Evolutionary conservation across 2,113 vertebrate species (phyloP).

Genomic region (Anas platyrhynchos): DNA sequence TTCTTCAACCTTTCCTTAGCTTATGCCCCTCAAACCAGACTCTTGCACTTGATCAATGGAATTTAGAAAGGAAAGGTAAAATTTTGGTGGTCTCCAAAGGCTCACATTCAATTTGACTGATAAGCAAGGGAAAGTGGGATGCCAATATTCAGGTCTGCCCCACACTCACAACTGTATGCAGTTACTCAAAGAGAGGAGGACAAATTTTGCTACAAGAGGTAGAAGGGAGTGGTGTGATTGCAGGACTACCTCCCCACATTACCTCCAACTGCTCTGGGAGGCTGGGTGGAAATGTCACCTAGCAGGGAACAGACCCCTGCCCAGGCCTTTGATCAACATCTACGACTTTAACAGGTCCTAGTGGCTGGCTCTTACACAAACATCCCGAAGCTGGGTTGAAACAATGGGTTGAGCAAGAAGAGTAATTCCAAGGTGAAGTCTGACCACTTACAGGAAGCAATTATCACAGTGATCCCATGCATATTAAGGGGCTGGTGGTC

Average conservation of each 20-base stretch:
- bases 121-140: neutral
- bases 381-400: neutral
- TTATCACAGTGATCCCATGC: neutral
- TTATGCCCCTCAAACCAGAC: neutral
- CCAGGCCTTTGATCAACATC: neutral
- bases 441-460: neutral
- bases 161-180: neutral
- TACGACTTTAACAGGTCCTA: neutral
- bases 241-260: rapidly evolving
- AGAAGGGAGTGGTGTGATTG: neutral
- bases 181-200: neutral
- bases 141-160: neutral
- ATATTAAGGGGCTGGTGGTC: neutral
- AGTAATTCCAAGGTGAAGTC: neutral
- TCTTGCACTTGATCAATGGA: neutral
- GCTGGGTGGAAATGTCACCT: neutral
- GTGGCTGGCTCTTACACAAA: neutral
- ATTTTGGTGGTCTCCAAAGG: neutral
- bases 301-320: neutral
- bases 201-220: neutral
- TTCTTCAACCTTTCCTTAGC: neutral
- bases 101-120: neutral
- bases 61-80: neutral
- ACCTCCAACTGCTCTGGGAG: neutral
- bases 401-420: neutral